A percentile compares a stretch with the other conserved stretches of the same genome.
phyloP scores from a whole-genome alignment of 2,888 invertebrate genomes.

The Orthosia gracilis region DNA sequence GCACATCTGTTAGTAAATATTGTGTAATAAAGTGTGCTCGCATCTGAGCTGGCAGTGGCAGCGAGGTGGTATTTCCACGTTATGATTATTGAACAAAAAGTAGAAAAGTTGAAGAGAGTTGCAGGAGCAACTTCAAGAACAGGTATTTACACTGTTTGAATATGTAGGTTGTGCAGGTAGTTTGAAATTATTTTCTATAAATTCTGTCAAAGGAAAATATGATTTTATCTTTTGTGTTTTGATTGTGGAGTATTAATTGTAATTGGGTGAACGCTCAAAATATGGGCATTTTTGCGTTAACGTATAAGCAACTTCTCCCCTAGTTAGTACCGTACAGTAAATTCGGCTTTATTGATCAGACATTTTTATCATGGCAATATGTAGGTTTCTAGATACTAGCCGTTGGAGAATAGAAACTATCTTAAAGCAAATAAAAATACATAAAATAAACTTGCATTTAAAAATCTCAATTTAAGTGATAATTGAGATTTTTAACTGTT shows the following conservation, averaged over 20 bases:
- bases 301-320: conserved; percentile 9
- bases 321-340: conserved; percentile 1
- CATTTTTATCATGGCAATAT: not conserved
- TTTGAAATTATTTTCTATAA: conserved; percentile 80
- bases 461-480: not conserved
- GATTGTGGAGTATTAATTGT: conserved; percentile 8
- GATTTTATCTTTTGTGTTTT: conserved; percentile 38
- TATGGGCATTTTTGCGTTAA: not conserved
- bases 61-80: conserved; percentile 81
- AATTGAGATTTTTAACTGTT: no score
- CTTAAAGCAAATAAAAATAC: not conserved
- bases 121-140: conserved; percentile 90
- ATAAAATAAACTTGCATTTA: not conserved
- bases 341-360: conserved; percentile 11
- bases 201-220: conserved; percentile 63
- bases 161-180: conserved; percentile 87
- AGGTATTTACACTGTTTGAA: conserved; percentile 90
- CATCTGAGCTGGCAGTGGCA: conserved; percentile 45
- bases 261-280: not conserved
- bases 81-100: conserved; percentile 91
- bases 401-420: not conserved
- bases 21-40: conserved; percentile 43
- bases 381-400: conserved; percentile 3
- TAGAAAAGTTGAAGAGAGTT: conserved; percentile 90
- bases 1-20: conserved; percentile 25